Evolutionary conservation across 2,888 invertebrate genomes (phyloP).

Genomic region (Cartodere bifasciata): DNA sequence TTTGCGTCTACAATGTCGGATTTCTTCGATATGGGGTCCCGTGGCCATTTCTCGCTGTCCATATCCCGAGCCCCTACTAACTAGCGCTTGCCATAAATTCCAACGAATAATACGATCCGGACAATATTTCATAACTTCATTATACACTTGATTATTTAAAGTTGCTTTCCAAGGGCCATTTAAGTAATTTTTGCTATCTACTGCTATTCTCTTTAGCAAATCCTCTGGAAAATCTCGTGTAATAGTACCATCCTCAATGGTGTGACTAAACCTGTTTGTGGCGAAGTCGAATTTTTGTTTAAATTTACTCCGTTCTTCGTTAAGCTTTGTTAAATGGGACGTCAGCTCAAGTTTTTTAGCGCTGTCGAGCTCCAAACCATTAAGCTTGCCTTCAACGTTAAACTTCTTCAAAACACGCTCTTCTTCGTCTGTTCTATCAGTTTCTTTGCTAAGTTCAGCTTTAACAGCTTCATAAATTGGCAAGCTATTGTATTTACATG

Average conservation of each 20-base stretch:
- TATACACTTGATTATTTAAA: conserved; percentile 58
- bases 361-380: conserved; percentile 59
- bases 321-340: conserved; percentile 40
- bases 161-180: conserved; percentile 78
- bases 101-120: conserved; percentile 63
- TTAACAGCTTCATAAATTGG: conserved; percentile 57
- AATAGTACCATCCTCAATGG: conserved; percentile 49
- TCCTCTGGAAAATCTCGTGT: conserved; percentile 63
- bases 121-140: conserved; percentile 74
- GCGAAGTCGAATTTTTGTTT: conserved; percentile 53
- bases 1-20: conserved; percentile 52
- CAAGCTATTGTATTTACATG: conserved; percentile 57
- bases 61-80: conserved; percentile 53
- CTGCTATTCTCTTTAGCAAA: conserved; percentile 51
- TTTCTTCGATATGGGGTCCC: conserved; percentile 63
- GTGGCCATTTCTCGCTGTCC: conserved; percentile 53
- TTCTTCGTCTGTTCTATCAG: conserved; percentile 42
- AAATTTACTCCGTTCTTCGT: conserved; percentile 47
- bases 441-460: conserved; percentile 28
- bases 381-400: conserved; percentile 67
- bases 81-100: conserved; percentile 75
- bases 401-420: conserved; percentile 64
- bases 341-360: conserved; percentile 41
- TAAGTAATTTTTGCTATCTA: conserved; percentile 43
- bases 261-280: conserved; percentile 52